phyloP scores from a whole-genome alignment of 2,888 invertebrate species.

The Megamerina dolium region DNA sequence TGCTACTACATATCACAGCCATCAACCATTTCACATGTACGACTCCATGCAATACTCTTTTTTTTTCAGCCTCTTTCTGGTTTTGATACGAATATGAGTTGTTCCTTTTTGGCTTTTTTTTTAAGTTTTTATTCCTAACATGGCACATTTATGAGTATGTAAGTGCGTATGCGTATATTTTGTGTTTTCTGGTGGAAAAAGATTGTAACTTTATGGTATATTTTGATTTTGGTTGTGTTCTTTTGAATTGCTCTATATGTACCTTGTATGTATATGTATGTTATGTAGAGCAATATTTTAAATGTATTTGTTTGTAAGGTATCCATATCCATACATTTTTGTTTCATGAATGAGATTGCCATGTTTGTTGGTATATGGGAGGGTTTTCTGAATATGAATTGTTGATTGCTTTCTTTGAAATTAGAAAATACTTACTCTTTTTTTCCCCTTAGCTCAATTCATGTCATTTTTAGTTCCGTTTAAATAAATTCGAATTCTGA shows the following conservation, averaged over 20 bases:
- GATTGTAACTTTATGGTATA: slow-evolving; percentile 29
- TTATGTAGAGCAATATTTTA: no score
- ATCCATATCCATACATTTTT: no score
- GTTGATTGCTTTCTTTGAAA: background rate
- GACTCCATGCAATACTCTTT: background rate
- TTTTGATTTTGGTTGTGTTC: slow-evolving; percentile 27
- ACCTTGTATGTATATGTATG: background rate
- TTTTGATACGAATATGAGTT: slow-evolving; percentile 3
- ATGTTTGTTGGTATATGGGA: background rate
- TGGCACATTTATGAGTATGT: background rate
- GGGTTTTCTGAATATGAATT: background rate
- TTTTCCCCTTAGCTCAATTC: no score
- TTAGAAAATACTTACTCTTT: no score
- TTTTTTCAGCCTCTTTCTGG: background rate
- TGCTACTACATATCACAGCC: no score
- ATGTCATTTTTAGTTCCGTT: no score
- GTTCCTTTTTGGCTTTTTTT: slow-evolving; percentile 6
- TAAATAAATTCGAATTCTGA: no score
- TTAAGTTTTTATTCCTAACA: slow-evolving; percentile 1
- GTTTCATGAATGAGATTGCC: no score
- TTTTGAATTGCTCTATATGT: background rate
- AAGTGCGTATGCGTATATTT: background rate
- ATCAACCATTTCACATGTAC: no score
- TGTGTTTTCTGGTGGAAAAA: slow-evolving; percentile 18
- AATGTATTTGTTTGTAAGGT: no score